These are phyloP conservation scores for Upupa epops DNA, from an alignment of 2,113 vertebrate species.

Conservation along the genomic window DNA sequence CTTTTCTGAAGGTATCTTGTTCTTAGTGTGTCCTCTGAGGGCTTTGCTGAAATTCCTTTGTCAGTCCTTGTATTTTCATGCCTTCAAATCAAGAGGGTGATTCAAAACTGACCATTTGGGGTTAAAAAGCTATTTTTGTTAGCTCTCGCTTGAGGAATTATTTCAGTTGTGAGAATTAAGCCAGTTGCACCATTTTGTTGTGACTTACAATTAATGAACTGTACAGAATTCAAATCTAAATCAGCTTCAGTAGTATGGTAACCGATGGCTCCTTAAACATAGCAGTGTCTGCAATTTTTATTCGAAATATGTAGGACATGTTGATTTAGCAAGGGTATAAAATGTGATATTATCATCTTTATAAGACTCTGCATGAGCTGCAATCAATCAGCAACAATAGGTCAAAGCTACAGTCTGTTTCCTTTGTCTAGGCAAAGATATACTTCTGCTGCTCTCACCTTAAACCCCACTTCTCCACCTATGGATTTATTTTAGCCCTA, in stretches of 20 bases:
- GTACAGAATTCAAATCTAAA: not conserved
- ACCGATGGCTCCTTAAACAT: not conserved
- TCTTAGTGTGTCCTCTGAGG: not conserved
- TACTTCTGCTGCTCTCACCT: not conserved
- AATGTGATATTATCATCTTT: not conserved
- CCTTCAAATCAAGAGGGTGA: not conserved
- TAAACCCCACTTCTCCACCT: not conserved
- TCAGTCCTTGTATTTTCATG: not conserved
- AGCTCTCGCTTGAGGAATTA: not conserved
- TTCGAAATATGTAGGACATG: not conserved
- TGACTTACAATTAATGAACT: not conserved
- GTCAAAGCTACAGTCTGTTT: not conserved
- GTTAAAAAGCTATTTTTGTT: not conserved
- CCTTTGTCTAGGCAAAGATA: not conserved
- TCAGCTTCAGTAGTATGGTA: not conserved
- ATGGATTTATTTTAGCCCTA: not conserved
- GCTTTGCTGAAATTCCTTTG: not conserved
- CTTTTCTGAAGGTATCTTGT: not conserved
- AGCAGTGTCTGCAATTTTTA: not conserved
- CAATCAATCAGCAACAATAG: not conserved
- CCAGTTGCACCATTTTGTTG: not conserved
- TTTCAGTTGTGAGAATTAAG: not conserved
- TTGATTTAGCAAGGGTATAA: not conserved
- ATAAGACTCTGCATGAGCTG: not conserved
- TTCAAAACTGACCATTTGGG: not conserved